Conservation (phyloP, 2,888 invertebrate genomes). For the Nomada fucata region DNA sequence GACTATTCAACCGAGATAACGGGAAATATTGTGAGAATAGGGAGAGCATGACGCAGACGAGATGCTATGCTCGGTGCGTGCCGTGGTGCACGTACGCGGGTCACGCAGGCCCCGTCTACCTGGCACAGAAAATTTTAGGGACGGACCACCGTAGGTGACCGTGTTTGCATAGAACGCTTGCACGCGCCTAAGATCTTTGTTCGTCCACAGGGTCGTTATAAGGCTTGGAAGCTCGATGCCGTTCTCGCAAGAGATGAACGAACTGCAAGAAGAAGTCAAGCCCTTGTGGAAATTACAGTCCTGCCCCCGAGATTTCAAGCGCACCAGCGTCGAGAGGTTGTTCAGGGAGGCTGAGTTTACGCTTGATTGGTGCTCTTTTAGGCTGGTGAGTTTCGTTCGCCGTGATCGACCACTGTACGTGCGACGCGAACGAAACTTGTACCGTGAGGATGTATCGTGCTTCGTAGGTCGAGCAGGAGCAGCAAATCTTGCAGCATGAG, state of each 20-base stretch:
- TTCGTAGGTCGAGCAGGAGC: constrained; percentile 77
- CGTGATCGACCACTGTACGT: no score
- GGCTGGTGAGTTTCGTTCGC: constrained; percentile 86
- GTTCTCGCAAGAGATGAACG: constrained; percentile 89
- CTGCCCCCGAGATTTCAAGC: constrained; percentile 93
- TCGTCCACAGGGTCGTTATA: constrained; percentile 89
- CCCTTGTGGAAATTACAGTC: constrained; percentile 91
- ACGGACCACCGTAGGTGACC: not conserved
- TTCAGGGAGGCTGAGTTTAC: constrained; percentile 92
- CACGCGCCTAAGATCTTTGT: constrained; percentile 7
- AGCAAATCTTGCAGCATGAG: constrained; percentile 74
- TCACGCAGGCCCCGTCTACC: not conserved
- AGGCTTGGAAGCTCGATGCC: constrained; percentile 91
- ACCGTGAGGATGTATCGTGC: not conserved
- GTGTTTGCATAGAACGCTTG: not conserved
- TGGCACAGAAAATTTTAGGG: not conserved
- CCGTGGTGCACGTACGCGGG: constrained; percentile 23
- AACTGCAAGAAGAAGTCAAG: constrained; percentile 91
- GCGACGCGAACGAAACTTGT: not conserved
- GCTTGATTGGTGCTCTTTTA: constrained; percentile 95
- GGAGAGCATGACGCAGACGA: constrained; percentile 35
- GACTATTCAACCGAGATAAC: constrained; percentile 42
- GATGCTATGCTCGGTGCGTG: constrained; percentile 18
- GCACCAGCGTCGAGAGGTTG: constrained; percentile 93
- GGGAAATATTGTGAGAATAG: constrained; percentile 18